These are phyloP conservation scores for Cyphomyrus discorhynchus DNA, from an alignment of 2,113 vertebrate genomes.

Conservation along the genomic window DNA sequence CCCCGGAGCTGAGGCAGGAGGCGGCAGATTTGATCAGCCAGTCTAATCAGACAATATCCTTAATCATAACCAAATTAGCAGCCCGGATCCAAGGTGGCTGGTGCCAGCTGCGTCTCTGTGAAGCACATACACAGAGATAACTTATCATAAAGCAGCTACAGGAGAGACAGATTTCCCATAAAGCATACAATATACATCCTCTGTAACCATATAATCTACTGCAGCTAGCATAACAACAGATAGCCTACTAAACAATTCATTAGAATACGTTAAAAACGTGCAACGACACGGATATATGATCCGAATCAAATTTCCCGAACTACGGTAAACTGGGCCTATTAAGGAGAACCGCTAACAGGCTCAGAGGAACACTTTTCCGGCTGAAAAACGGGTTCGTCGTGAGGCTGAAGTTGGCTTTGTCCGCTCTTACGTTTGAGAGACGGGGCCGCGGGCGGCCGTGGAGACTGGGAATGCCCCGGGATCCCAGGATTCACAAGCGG, in stretches of 20 bases:
- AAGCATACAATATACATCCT: background rate
- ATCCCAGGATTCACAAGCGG: background rate
- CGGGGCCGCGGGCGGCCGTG: background rate
- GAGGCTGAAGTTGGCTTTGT: background rate
- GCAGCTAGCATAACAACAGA: background rate
- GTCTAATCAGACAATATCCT: constrained; percentile 16
- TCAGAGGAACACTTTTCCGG: background rate
- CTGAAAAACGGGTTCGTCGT: background rate
- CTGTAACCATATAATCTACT: background rate
- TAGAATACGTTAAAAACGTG: background rate
- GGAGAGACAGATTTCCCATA: background rate
- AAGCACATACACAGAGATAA: background rate
- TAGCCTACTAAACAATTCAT: background rate
- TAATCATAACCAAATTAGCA: constrained; percentile 40
- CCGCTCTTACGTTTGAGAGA: background rate
- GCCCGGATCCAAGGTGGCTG: constrained; percentile 5
- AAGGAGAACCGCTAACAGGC: background rate
- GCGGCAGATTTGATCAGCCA: constrained; percentile 28
- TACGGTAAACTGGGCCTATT: background rate
- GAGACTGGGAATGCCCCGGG: background rate
- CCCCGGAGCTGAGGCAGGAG: background rate
- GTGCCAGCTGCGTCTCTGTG: background rate
- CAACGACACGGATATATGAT: background rate
- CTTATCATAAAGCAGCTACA: background rate
- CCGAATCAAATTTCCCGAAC: background rate